Evolutionary conservation across 2,113 vertebrate genomes (phyloP), one percentile per base, ranked within the genome.

Genomic region (Athene noctua): DNA sequence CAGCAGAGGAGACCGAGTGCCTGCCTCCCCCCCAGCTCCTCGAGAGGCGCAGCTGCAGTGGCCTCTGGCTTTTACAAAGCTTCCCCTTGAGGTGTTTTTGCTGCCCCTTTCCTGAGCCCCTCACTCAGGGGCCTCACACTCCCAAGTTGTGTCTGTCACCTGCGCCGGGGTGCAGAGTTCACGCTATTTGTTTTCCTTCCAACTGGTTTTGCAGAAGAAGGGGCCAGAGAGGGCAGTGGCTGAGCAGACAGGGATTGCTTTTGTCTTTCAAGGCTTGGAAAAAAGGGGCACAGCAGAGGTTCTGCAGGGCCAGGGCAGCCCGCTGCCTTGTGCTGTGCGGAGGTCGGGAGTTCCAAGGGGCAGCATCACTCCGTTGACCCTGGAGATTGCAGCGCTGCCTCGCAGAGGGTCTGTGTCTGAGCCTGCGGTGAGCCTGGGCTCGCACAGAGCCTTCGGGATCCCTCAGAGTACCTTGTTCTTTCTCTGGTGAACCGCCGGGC

Each of bases 401-500:
- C 6, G 7, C 77, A 22, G 29, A 12, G 26, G 32, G 63, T 27
- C 46, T 1, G 3, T 44, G 63, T 44, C 84, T 25, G 6, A 66
- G 20, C 83, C 34, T 6, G 34, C 2, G 8, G 52, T 6, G 58
- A 52, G 65, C 70, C 57, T 2, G 3, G 20, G 52, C 30, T 38
- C 5, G 1, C 46, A 11, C 16, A 1, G 7, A 40, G 29, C 62
- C 34, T 30, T 5, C 2, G 21, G 55, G 10, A 27, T 20, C 61
- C 70, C 47, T 1, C 9, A 0, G 1, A 30, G 8, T 0, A 6
- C 34, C 32, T 30, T 3, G 32, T 1, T 13, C 13, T 5, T 58
- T 5, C 21, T 15, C 20, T 6, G 3, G 0, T 3, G 30, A n/a
- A 3, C 30, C 6, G 4, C 66, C 9, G 19, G 54, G 40, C 40